Evolutionary conservation across 2,888 invertebrate genomes (phyloP).

Genomic region (Mallateleia sp.): DNA sequence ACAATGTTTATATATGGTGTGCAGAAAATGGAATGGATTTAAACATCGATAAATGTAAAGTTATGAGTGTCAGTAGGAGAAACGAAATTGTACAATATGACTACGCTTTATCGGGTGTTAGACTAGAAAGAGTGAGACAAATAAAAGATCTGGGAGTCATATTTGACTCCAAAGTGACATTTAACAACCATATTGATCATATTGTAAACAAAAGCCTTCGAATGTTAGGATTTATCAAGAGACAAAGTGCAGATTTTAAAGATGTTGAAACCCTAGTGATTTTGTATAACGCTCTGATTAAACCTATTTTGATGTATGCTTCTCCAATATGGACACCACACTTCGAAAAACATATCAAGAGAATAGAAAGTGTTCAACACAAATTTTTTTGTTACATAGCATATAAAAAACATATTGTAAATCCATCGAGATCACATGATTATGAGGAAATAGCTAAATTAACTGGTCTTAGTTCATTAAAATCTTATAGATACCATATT

Average conservation of each 20-base stretch:
- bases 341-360: neutral
- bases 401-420: no score
- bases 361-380: slow-evolving; percentile 24
- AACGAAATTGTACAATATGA: neutral
- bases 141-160: slow-evolving; percentile 14
- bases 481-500: no score
- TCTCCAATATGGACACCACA: slow-evolving; percentile 9
- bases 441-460: no score
- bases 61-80: neutral
- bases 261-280: neutral
- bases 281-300: slow-evolving; percentile 10
- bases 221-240: slow-evolving; percentile 1
- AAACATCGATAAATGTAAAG: slow-evolving; percentile 26
- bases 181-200: slow-evolving; percentile 23
- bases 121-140: no score
- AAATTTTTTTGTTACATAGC: slow-evolving; percentile 18
- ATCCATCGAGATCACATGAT: no score
- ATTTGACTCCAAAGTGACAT: slow-evolving; percentile 5
- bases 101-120: no score
- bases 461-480: no score
- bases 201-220: slow-evolving; percentile 20
- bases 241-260: neutral
- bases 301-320: slow-evolving; percentile 19
- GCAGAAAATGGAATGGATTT: neutral
- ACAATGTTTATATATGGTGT: slow-evolving; percentile 1